A percentile compares a stretch with the other conserved stretches of the same genome.
These are phyloP conservation scores for Anser cygnoides DNA, from an alignment of 2,113 vertebrate species.

Conservation along the genomic window DNA sequence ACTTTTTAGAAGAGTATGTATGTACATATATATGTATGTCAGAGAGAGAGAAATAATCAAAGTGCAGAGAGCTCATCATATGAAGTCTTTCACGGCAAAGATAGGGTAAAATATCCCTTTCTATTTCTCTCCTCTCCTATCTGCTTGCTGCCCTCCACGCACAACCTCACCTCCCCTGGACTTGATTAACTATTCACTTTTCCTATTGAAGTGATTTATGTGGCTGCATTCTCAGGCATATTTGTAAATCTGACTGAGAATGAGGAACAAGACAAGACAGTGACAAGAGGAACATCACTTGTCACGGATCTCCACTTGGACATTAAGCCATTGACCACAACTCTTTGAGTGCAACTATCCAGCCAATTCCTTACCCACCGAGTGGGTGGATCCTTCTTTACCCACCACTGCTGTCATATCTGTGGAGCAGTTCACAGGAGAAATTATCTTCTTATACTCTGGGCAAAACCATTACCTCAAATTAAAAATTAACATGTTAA, in stretches of 20 bases:
- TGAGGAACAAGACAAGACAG: no score
- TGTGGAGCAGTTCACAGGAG: background rate
- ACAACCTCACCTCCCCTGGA: background rate
- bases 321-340: no score
- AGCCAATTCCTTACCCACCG: no score
- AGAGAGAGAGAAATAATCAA: background rate
- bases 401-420: background rate
- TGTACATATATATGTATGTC: background rate
- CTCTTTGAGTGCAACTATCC: no score
- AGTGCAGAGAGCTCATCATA: background rate
- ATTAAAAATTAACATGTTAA: background rate
- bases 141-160: accelerated
- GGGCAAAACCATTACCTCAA: background rate
- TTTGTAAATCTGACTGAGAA: background rate
- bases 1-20: background rate
- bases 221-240: background rate
- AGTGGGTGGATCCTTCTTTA: no score
- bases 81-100: background rate
- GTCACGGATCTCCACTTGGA: no score
- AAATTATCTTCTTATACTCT: background rate
- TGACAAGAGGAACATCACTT: no score
- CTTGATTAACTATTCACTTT: background rate
- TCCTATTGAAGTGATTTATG: background rate
- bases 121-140: background rate
- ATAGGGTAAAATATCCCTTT: background rate